These are phyloP conservation scores for Neolamprologus hecqui DNA, from an alignment of 2,113 vertebrate species.

Conservation along the genomic window DNA sequence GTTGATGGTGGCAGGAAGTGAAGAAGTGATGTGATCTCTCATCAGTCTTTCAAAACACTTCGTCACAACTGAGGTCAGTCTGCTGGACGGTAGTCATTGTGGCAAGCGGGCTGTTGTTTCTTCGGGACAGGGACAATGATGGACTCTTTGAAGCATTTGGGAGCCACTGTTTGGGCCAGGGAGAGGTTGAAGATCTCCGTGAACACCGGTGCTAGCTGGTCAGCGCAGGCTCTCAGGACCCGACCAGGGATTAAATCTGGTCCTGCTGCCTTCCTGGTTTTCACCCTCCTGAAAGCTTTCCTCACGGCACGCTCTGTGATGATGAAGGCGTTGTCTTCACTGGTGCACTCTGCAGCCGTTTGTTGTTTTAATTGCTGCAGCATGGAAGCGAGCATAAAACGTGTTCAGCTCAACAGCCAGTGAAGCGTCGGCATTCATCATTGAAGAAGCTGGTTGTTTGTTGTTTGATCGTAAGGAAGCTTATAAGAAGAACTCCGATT, in stretches of 20 bases:
- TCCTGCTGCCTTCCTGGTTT: background rate
- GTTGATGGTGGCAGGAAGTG: background rate
- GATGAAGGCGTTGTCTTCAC: background rate
- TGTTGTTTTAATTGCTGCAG: background rate
- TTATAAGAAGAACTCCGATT: background rate
- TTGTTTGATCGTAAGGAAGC: background rate
- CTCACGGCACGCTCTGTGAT: background rate
- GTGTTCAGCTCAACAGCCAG: background rate
- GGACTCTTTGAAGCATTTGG: background rate
- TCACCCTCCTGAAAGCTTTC: background rate
- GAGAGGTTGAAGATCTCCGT: background rate
- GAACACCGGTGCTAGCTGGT: background rate
- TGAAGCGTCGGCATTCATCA: background rate
- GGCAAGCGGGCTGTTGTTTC: background rate
- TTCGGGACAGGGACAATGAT: background rate
- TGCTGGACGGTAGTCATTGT: background rate
- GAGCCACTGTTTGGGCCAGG: background rate
- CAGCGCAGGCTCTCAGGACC: background rate
- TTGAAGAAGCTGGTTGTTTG: background rate
- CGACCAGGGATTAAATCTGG: accelerated
- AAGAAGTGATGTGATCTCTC: background rate
- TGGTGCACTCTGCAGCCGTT: background rate
- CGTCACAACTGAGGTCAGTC: accelerated
- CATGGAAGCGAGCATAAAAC: accelerated
- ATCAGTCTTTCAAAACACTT: background rate